Evolutionary conservation across 2,113 vertebrate genomes (phyloP), one percentile per base, ranked within the genome.

Genomic region (Cheirogaleus medius): DNA sequence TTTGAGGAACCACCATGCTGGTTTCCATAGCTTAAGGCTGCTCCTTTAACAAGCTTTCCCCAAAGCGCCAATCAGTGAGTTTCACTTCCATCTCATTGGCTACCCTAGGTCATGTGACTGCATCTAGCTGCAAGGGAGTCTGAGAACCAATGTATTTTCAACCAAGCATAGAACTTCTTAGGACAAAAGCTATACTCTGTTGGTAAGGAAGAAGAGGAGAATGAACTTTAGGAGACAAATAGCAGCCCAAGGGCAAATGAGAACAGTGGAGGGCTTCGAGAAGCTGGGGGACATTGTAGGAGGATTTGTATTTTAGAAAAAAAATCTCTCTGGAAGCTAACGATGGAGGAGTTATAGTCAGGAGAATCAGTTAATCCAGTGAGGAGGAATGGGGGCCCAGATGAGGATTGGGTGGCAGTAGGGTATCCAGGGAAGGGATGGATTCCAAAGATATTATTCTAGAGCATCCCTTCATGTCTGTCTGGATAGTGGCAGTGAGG

Each of bases 41-140:
- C 66, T 80, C 15, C 71, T 88, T 87, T 54, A 91, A 80, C 5
- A 80, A 17, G 21, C 52, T 95, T 95, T 84, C 44, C 42, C 37
- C 47, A 44, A 74, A 92, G 37, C 49, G 3, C 69, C 20, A 66
- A 68, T 14, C 13, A 27, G 37, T 47, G 90, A 93, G 66, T 88
- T 95, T 94, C 54, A 49, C 27, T 91, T 64, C 71, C 56, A 83
- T 80, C 63, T 94, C 69, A 84, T 71, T 87, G 74, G 81, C 54
- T 32, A 78, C n/a, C 82, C 1, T 32, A 69, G 44, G 37, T 83
- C 85, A 88, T 1, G 6, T 78, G 84, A 82, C 68, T n/a, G 52
- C 39, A 37, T 90, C 54, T 90, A 91, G 78, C 93, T 90, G 66
- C 95, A 97, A 89, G 66, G 52, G 47, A 94, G 47, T 54, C 54